Base-by-base conservation (phyloP, 2,888 invertebrate species). In the Mayetiola destructor region DNA sequence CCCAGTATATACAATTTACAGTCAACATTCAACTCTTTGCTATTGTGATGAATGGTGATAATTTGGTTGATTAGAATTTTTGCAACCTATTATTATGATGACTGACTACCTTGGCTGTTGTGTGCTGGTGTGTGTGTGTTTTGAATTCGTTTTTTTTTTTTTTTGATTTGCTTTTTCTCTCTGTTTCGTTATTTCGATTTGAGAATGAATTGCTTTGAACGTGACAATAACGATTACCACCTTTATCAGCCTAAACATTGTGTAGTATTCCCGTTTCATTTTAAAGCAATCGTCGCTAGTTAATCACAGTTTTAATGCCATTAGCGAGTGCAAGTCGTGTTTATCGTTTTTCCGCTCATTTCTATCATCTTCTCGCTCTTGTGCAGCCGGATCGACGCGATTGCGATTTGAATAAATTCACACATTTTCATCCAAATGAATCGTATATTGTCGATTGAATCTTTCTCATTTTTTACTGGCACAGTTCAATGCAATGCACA, bases 71-170 rank as follows among this genome's bases (percentile, higher is more conserved):
- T 48, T 48, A 48, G 48, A 48, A 48, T 48, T 48, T n/a, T 48
- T 27, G 48, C 48, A 48, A 48, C 48, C 48, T 27, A 48, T 48
- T 48, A 48, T 48, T 48, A 27, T 48, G 27, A 48, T 48, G n/a
- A n/a, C n/a, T n/a, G n/a, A n/a, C n/a, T 48, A 27, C 48, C 48
- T 48, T 48, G 48, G 27, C 9, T n/a, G n/a, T n/a, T n/a, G n/a
- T n/a, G n/a, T n/a, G n/a, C n/a, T n/a, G n/a, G n/a, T n/a, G n/a
- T n/a, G n/a, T n/a, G n/a, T n/a, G n/a, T n/a, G n/a, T n/a, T n/a
- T n/a, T 21, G 2, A 12, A 6, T 40, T 14, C 10, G 21, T 40
- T 40, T 40, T 21, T 40, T 40, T 40, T 3, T n/a, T 21, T 32
- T 10, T 6, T 32, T 32, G 32, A 9, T 32, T 32, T 32, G 6